These are phyloP conservation scores for Sebastes taczanowskii DNA, from an alignment of 2,797 vertebrate genomes.

Conservation along the genomic window DNA sequence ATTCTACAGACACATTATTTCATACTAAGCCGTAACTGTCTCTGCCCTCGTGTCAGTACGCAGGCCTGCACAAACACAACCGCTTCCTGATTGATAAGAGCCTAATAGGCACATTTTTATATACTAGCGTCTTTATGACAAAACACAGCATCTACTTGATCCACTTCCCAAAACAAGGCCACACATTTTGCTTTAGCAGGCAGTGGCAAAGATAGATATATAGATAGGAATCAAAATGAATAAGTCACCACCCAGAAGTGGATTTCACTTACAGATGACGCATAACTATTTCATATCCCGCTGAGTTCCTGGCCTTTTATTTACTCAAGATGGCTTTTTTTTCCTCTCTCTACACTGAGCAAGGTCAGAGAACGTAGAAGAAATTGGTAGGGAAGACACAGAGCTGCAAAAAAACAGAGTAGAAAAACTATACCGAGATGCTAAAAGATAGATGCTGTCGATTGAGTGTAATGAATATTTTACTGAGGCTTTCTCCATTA, in stretches of 20 bases:
- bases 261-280: slow-evolving; percentile 75
- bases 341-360: slow-evolving; percentile 51
- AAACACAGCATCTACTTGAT: slow-evolving; percentile 19
- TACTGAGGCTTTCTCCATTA: slow-evolving; percentile 82
- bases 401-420: slow-evolving; percentile 46
- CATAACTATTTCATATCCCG: slow-evolving; percentile 83
- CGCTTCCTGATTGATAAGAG: slow-evolving; percentile 17
- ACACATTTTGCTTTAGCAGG: slow-evolving; percentile 31
- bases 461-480: slow-evolving; percentile 86
- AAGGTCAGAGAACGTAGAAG: slow-evolving; percentile 69
- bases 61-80: slow-evolving; percentile 10
- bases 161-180: slow-evolving; percentile 21
- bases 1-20: slow-evolving; percentile 15
- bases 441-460: slow-evolving; percentile 84
- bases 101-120: slow-evolving; percentile 10
- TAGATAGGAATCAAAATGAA: slow-evolving; percentile 70
- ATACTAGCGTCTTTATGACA: slow-evolving; percentile 3
- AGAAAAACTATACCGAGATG: slow-evolving; percentile 62
- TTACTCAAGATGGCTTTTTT: slow-evolving; percentile 70
- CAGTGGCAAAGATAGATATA: slow-evolving; percentile 25
- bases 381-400: slow-evolving; percentile 58
- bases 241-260: slow-evolving; percentile 77
- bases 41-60: slow-evolving; percentile 3
- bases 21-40: slow-evolving; percentile 8
- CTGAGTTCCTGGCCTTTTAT: slow-evolving; percentile 70